Conservation (phyloP, 1,140 invertebrate species). For the Sycobia sp. region DNA sequence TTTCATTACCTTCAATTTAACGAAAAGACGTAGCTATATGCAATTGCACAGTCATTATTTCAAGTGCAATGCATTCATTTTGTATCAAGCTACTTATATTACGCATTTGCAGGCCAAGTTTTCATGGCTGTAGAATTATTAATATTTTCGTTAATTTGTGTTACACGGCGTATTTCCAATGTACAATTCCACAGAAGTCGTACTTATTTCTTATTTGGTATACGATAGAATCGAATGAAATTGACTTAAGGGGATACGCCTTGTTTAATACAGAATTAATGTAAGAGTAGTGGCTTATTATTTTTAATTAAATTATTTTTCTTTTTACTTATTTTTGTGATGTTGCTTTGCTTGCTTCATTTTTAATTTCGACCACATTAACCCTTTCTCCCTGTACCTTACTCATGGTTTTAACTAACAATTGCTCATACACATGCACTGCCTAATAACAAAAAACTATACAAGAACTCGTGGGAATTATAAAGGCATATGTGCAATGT, state of each 20-base stretch:
- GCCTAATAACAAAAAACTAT: conserved; percentile 40
- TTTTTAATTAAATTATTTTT: conserved; percentile 37
- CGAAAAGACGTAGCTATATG: no score
- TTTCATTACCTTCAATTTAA: no score
- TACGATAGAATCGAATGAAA: no score
- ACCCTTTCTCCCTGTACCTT: conserved; percentile 54
- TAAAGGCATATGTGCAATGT: conserved; percentile 36
- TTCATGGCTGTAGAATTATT: conserved; percentile 31
- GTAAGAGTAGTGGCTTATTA: conserved; percentile 50
- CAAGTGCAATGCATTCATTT: no score
- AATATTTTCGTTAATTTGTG: conserved; percentile 35
- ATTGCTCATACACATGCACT: conserved; percentile 56
- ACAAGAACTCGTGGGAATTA: conserved; percentile 33
- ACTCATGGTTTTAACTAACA: conserved; percentile 55
- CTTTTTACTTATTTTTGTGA: conserved; percentile 39
- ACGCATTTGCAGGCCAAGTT: conserved; percentile 23
- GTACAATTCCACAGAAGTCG: no score
- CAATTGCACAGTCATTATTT: no score
- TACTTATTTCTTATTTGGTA: no score
- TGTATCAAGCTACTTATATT: no score
- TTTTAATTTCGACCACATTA: conserved; percentile 59
- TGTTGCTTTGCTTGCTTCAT: conserved; percentile 57
- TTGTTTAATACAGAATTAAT: conserved; percentile 40
- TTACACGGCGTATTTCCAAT: conserved; percentile 12
- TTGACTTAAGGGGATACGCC: conserved; percentile 16